Base-by-base conservation (phyloP, 2,113 vertebrate species). In the Cyanoderma ruficeps region DNA sequence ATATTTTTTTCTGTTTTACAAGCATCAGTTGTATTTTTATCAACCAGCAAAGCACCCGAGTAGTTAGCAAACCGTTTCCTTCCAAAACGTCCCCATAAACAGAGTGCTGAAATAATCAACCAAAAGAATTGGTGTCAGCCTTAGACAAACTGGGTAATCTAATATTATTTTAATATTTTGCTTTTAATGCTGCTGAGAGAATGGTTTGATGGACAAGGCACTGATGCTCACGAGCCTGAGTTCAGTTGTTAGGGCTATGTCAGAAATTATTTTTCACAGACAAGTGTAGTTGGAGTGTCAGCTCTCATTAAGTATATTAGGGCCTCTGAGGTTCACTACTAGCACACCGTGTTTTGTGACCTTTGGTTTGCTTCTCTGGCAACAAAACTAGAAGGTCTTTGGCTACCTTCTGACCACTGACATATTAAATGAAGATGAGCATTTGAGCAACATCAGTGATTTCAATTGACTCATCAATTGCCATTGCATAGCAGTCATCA, bases 391-490 rank as follows among this genome's bases (percentile, higher is more conserved):
- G 87, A 96, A 90, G 85, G 84, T 90, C 86, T 96, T 95, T 90
- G 53, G 44, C 97, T 97, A 97, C 97, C 93, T 97, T 97, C 80
- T 96, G 96, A 94, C 95, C 97, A 96, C 76, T 96, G 96, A 95
- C 94, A 67, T 93, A 96, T 93, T 97, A 96, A 98, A 98, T 97
- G 97, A 97, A 97, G 97, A 98, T 91, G 65, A 86, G 71, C 88
- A 60, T 94, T 96, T 94, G 86, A 96, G 90, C 76, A 95, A 93
- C 96, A 94, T 97, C 95, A 97, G 90, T 97, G 95, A 79, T 97
- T 98, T 92, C 94, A 96, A 97, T 98, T 97, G 98, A 98, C 94
- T 98, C 97, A 97, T 98, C 98, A 98, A 39, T 98, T 83, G 74
- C 96, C 82, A 46, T 87, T 91, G 95, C 94, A 17, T 93, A 94